Base-by-base conservation (phyloP, 2,888 invertebrate genomes). In the Macrosiphum euphorbiae region DNA sequence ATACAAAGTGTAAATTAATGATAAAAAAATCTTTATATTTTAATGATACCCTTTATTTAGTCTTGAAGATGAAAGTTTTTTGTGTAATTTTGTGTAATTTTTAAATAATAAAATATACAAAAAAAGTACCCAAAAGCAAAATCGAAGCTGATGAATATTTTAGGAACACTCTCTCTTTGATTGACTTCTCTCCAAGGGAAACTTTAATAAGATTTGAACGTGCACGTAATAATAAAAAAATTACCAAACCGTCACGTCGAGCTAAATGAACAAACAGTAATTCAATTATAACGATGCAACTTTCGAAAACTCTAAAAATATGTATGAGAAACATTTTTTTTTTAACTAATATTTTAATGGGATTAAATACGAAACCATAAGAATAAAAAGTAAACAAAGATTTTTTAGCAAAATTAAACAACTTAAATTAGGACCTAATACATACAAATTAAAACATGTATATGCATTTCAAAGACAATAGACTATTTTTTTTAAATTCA, bases 211-310 rank as follows among this genome's bases (percentile, higher is more conserved):
- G 28, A 52, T 67, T 61, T 26, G 26, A 61, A 86, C n/a, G 41
- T 55, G 84, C 41, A 20, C 16, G 41, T 92, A 86, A 86, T 61
- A 44, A 90, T 61, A 87, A 87, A 61, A 91, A 47, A 86, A 86
- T 47, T 44, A 86, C 35, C 26, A 50, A 55, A 50, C 87, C 35
- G 28, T 35, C 67, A 67, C 67, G 28, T 87, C 11, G 28, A 41
- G 35, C 50, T 67, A 67, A 67, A 92, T 88, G 28, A 88, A 67
- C 50, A 92, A 87, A 92, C 50, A 67, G 26, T 50, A 50, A 50
- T 67, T 88, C 50, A 52, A 92, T 87, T 92, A 52, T 35, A 26
- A 91, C 20, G 28, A 88, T 88, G 26, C 50, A 87, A 92, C 28
- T 41, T 50, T 52, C 5, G 3, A 52, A 88, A 92, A 92, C n/a